Base-by-base conservation (phyloP, 2,797 vertebrate genomes). In the Smutsia gigantea region DNA sequence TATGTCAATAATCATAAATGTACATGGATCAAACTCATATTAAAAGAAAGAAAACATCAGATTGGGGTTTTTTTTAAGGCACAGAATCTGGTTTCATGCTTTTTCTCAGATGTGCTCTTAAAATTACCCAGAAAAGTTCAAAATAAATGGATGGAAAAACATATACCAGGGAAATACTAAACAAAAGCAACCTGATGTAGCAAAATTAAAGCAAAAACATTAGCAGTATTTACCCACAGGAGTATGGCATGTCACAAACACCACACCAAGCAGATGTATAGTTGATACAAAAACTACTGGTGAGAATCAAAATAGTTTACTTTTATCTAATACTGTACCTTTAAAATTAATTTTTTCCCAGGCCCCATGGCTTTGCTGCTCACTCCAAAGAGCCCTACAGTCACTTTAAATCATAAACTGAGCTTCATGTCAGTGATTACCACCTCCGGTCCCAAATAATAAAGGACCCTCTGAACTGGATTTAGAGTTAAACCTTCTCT, bases 331-430 rank as follows among this genome's bases (percentile, higher is more conserved):
- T 95, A 68, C 49, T 49, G 2, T 92, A 57, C 15, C n/a, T 81
- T 91, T 72, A 93, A 90, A 49, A 29, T 82, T 74, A 84, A 66
- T 14, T 46, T 89, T 78, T 82, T 29, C 29, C 68, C 74, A 69
- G 31, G 12, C 19, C 34, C 42, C 17, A 18, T 83, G 75, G 31
- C 69, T 97, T 87, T 90, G 57, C 25, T 93, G 17, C 53, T 84
- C 31, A 75, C 46, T 79, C n/a, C 37, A 64, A 83, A 87, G 59
- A 84, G 29, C 5, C 34, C 18, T 93, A 61, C n/a, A 77, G 23
- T 86, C 61, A 93, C 46, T 89, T 94, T 92, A 77, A 94, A 75
- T 88, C 42, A 95, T 31, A 93, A 92, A 87, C 59, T 79, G 37
- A 87, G 23, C 27, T 66, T 95, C 25, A 68, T 63, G 77, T 92